phyloP scores from a whole-genome alignment of 1,140 invertebrate genomes.

The Scaptomyza montana region DNA sequence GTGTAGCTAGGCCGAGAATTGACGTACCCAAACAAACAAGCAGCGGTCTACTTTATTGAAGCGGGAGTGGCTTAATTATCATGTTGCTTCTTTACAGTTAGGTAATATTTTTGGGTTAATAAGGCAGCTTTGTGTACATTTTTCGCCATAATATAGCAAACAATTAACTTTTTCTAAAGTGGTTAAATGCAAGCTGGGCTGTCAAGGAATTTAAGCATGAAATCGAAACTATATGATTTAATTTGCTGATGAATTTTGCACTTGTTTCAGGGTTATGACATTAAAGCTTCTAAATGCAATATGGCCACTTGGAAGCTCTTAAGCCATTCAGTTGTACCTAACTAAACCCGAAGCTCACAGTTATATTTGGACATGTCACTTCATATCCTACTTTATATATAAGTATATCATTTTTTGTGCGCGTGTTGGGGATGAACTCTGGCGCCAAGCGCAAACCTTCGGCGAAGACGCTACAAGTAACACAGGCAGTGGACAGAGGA shows the following conservation, averaged over 20 bases:
- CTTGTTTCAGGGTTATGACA: not conserved
- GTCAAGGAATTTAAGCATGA: not conserved
- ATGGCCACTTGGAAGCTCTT: slow-evolving; percentile 12
- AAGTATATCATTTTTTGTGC: not conserved
- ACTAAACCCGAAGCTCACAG: slow-evolving; percentile 5
- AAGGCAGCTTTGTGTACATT: not conserved
- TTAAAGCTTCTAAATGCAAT: not conserved
- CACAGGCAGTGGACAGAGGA: slow-evolving; percentile 1
- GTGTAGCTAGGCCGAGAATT: no score
- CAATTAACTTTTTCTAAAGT: not conserved
- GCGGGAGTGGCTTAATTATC: not conserved
- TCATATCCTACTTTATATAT: not conserved
- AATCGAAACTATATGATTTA: not conserved
- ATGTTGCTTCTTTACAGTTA: not conserved
- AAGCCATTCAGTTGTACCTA: slow-evolving; percentile 13
- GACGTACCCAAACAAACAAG: not conserved
- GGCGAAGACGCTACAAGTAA: slow-evolving; percentile 67
- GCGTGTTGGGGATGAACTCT: slow-evolving; percentile 26
- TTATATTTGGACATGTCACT: slow-evolving; percentile 10
- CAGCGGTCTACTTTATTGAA: not conserved
- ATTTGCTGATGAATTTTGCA: not conserved
- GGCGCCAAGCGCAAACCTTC: slow-evolving; percentile 48
- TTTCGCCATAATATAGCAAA: not conserved
- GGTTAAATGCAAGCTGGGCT: not conserved
- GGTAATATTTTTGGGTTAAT: not conserved